Conservation (phyloP, 2,797 vertebrate genomes). For the Manis pentadactyla region DNA sequence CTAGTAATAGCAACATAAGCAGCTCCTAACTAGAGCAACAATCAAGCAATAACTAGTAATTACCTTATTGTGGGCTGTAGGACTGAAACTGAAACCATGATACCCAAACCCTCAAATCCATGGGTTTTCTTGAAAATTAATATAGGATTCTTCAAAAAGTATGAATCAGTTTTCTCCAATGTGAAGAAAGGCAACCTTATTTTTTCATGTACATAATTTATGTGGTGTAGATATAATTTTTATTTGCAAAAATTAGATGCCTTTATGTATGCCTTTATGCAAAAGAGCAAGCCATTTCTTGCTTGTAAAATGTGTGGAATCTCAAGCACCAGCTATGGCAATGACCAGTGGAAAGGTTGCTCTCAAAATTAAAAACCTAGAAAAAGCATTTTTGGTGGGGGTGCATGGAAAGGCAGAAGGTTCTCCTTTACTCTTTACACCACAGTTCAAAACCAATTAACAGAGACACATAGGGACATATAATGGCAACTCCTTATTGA, state of each 20-base stretch:
- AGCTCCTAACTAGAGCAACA: not conserved
- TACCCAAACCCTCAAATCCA: not conserved
- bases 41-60: not conserved
- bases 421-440: not conserved
- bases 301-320: not conserved
- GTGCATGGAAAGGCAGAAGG: not conserved
- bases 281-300: constrained; percentile 19
- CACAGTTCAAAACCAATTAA: not conserved
- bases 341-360: not conserved
- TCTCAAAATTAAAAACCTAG: not conserved
- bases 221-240: not conserved
- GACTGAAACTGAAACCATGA: constrained; percentile 2
- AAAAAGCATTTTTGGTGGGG: not conserved
- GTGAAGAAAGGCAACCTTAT: not conserved
- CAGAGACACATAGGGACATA: not conserved
- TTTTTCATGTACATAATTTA: not conserved
- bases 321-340: not conserved
- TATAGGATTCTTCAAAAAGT: not conserved
- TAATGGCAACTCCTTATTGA: not conserved
- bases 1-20: not conserved
- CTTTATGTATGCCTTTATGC: not conserved
- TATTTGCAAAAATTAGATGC: not conserved
- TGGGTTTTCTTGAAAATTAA: not conserved
- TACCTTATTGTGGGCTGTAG: not conserved
- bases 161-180: not conserved